These are phyloP conservation scores for Megamerina dolium DNA, from an alignment of 2,888 invertebrate species.

Conservation along the genomic window DNA sequence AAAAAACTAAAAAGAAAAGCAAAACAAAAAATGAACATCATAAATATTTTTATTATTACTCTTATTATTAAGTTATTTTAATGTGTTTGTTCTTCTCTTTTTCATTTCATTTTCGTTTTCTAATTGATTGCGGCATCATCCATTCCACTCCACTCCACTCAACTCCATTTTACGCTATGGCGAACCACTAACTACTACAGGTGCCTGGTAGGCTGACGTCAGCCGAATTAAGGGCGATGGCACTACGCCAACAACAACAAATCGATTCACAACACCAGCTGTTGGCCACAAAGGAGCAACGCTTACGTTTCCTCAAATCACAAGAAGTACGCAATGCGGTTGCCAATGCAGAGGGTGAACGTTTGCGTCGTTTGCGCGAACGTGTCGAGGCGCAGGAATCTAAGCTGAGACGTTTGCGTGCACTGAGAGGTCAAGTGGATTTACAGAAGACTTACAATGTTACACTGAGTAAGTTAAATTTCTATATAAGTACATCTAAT, in stretches of 20 bases:
- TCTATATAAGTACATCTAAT: no score
- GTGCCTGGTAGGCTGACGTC: slow-evolving; percentile 90
- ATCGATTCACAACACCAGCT: slow-evolving; percentile 90
- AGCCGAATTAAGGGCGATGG: slow-evolving; percentile 97
- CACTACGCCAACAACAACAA: slow-evolving; percentile 94
- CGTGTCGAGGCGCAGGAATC: slow-evolving; percentile 92
- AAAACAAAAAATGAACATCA: no score
- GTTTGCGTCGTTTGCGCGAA: slow-evolving; percentile 78
- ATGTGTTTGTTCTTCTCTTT: slow-evolving; percentile 4
- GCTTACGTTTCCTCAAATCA: slow-evolving; percentile 88
- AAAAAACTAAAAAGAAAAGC: no score
- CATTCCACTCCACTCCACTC: no score
- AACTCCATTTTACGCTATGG: no score
- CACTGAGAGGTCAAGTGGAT: slow-evolving; percentile 89
- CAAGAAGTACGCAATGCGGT: slow-evolving; percentile 65
- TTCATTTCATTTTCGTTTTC: not conserved
- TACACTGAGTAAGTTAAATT: slow-evolving; percentile 86
- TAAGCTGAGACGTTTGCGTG: slow-evolving; percentile 84
- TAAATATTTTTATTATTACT: not conserved
- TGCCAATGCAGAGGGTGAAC: slow-evolving; percentile 75
- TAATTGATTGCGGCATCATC: no score
- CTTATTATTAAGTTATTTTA: slow-evolving; percentile 12
- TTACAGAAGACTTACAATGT: slow-evolving; percentile 87
- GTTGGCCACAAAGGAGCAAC: slow-evolving; percentile 87
- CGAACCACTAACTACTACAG: slow-evolving; percentile 53